Evolutionary conservation across 1,140 invertebrate species (phyloP).

Genomic region (Leptopilina clavipes): DNA sequence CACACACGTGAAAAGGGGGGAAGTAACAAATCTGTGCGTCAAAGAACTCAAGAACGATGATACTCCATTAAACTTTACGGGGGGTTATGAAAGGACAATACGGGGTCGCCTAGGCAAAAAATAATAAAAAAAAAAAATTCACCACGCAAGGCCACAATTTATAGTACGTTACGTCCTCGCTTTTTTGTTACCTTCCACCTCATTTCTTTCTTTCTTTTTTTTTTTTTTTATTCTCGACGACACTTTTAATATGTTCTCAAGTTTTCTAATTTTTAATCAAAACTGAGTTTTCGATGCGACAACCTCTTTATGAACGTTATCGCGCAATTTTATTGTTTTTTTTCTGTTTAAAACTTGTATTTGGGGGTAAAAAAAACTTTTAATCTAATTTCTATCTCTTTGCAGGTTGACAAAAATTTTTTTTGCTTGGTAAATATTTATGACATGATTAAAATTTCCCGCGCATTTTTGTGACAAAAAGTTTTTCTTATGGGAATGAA

Average conservation of each 20-base stretch:
- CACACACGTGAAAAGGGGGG: conserved; percentile 14
- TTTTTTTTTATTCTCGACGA: not conserved
- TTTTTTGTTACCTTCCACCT: not conserved
- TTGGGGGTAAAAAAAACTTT: not conserved
- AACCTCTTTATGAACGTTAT: not conserved
- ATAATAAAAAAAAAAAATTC: not conserved
- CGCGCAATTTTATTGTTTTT: conserved; percentile 4
- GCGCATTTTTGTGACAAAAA: too few relatives aligned
- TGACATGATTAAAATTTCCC: not conserved
- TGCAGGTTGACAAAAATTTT: not conserved
- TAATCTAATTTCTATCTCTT: not conserved
- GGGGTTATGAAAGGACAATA: conserved; percentile 34
- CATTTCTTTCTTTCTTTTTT: not conserved
- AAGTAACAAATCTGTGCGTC: conserved; percentile 34
- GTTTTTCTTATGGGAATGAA: not conserved
- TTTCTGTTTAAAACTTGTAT: not conserved
- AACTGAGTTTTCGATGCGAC: conserved; percentile 1
- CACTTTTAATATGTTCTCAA: conserved; percentile 21
- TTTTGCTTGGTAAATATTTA: not conserved
- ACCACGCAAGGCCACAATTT: conserved; percentile 29
- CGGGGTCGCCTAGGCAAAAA: conserved; percentile 8
- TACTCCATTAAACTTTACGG: conserved; percentile 35
- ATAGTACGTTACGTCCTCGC: not conserved
- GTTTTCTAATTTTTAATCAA: conserved; percentile 17
- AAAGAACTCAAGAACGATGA: conserved; percentile 35